Conservation (phyloP, 2,797 vertebrate species). For the Sorex maritimensis region DNA sequence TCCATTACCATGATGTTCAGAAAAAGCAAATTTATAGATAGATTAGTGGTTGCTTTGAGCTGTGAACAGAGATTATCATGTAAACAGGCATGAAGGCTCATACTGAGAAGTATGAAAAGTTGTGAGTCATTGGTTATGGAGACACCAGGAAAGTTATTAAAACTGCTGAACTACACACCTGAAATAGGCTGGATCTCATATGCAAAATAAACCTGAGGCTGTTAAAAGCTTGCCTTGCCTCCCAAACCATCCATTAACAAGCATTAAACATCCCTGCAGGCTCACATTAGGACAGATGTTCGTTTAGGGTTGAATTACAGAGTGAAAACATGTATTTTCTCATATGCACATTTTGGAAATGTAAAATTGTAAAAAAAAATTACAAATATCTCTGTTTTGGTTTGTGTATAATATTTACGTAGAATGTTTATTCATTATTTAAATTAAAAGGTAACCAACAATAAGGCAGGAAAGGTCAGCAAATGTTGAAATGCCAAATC, state of each 20-base stretch:
- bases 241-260: constrained; percentile 2
- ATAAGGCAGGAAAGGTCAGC: constrained; percentile 48
- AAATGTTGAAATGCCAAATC: constrained; percentile 3
- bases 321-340: constrained; percentile 38
- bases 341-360: constrained; percentile 6
- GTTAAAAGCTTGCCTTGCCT: background rate
- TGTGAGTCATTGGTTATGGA: background rate
- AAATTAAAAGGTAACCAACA: constrained; percentile 21
- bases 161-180: constrained; percentile 48
- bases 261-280: constrained; percentile 44
- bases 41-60: background rate
- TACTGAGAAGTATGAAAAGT: background rate
- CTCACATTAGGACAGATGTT: constrained; percentile 33
- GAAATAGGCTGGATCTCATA: constrained; percentile 47
- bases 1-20: background rate
- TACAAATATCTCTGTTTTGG: background rate
- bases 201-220: constrained; percentile 1
- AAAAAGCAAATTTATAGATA: constrained; percentile 52
- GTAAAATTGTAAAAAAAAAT: background rate
- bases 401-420: constrained; percentile 7
- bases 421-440: constrained; percentile 59
- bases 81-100: constrained; percentile 9
- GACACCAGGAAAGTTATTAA: constrained; percentile 44
- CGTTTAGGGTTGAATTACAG: background rate
- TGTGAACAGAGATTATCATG: background rate